These are phyloP conservation scores for Paraescarpia echinospica DNA, from an alignment of 1,140 invertebrate species.

Conservation along the genomic window DNA sequence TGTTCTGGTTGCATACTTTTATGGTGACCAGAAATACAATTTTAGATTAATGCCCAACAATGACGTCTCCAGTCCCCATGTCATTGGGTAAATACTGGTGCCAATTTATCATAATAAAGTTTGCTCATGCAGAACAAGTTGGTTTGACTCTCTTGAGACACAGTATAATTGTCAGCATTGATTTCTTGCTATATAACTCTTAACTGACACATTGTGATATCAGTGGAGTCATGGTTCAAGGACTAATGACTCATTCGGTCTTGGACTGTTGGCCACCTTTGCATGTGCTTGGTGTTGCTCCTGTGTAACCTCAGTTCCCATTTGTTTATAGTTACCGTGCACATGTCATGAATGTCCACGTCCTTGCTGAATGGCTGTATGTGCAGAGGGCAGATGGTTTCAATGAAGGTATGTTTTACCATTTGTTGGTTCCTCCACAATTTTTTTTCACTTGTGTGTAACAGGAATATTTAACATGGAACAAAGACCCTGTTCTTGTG, in stretches of 20 bases:
- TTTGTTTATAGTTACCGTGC: background rate
- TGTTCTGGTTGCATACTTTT: background rate
- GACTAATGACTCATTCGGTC: background rate
- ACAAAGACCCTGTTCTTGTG: too few relatives aligned
- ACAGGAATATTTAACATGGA: background rate
- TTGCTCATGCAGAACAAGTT: background rate
- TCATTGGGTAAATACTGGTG: background rate
- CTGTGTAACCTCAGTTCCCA: background rate
- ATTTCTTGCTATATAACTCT: background rate
- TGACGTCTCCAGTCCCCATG: background rate
- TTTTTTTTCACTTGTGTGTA: background rate
- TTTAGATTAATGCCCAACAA: background rate
- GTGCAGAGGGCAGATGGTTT: background rate
- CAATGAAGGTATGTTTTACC: background rate
- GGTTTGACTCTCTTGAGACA: background rate
- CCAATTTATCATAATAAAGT: constrained; percentile 6
- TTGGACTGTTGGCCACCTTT: background rate
- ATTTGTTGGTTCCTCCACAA: background rate
- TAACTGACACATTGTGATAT: background rate
- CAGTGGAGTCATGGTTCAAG: background rate
- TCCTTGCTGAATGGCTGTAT: background rate
- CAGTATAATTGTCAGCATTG: background rate
- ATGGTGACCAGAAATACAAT: background rate
- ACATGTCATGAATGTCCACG: background rate
- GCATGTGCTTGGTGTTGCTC: background rate